Evolutionary conservation across 2,113 vertebrate genomes (phyloP).

Genomic region (Rhadina sibilatrix): DNA sequence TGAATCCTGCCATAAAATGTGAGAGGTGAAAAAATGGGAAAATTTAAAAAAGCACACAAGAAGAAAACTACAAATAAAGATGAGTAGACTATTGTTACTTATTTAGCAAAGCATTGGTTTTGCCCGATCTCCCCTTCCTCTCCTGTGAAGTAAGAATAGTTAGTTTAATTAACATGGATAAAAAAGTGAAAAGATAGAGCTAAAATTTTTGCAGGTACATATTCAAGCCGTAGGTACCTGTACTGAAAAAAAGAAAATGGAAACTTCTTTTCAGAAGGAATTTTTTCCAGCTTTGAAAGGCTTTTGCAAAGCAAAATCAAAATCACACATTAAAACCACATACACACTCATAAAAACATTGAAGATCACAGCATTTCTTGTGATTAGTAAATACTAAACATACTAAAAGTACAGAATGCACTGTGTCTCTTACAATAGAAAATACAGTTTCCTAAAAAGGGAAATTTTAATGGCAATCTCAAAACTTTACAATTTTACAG

Average conservation of each 20-base stretch:
- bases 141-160: not conserved
- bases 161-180: not conserved
- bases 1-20: not conserved
- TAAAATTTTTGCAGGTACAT: not conserved
- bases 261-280: not conserved
- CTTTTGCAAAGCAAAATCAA: not conserved
- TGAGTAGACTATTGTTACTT: not conserved
- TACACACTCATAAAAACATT: not conserved
- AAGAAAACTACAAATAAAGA: not conserved
- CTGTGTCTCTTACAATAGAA: not conserved
- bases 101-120: not conserved
- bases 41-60: not conserved
- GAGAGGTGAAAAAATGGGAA: not conserved
- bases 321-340: not conserved
- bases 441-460: not conserved
- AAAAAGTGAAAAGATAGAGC: not conserved
- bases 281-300: not conserved
- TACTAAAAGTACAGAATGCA: not conserved
- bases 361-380: not conserved
- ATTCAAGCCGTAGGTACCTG: not conserved
- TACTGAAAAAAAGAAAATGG: not conserved
- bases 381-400: not conserved
- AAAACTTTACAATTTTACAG: not conserved
- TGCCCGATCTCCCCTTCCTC: not conserved
- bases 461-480: not conserved